Evolutionary conservation across 1,140 invertebrate genomes (phyloP).

Genomic region (Drosophila pseudoobscura): DNA sequence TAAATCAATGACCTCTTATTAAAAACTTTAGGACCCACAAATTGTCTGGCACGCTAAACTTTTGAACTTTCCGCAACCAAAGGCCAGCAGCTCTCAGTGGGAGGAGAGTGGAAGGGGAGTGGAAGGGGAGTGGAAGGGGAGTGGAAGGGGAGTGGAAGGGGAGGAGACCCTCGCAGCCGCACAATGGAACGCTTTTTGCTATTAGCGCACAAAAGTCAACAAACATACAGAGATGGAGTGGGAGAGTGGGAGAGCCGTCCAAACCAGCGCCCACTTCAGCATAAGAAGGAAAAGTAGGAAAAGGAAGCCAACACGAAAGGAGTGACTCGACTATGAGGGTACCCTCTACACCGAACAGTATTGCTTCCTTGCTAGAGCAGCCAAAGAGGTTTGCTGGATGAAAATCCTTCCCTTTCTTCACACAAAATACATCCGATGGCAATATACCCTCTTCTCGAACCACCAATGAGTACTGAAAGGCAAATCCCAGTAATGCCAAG

Average conservation of each 20-base stretch:
- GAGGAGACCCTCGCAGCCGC: slow-evolving; percentile 14
- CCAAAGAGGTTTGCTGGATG: too few species aligned
- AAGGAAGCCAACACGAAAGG: not conserved
- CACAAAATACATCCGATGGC: too few species aligned
- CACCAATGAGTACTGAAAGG: slow-evolving; percentile 7
- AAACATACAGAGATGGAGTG: slow-evolving; percentile 27
- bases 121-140: not conserved
- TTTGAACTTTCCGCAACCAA: slow-evolving; percentile 55
- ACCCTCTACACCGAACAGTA: too few species aligned
- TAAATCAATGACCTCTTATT: slow-evolving; percentile 80
- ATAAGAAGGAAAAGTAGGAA: slow-evolving; percentile 27
- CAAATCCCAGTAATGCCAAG: slow-evolving; percentile 42
- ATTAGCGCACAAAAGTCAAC: slow-evolving; percentile 79
- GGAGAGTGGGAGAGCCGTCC: slow-evolving; percentile 21
- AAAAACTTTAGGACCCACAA: slow-evolving; percentile 75
- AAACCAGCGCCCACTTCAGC: slow-evolving; percentile 51
- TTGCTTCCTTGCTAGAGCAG: too few species aligned
- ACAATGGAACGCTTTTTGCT: slow-evolving; percentile 69
- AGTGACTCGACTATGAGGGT: not conserved
- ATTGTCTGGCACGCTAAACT: slow-evolving; percentile 71
- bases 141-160: not conserved
- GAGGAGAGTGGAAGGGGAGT: too few species aligned
- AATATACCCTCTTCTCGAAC: not conserved
- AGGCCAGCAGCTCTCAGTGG: slow-evolving; percentile 4
- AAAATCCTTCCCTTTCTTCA: not conserved